Percentiles rank a stretch among this genome's conserved stretches.
Conservation (phyloP, 2,888 invertebrate species). For the Xestia rhomboidea region DNA sequence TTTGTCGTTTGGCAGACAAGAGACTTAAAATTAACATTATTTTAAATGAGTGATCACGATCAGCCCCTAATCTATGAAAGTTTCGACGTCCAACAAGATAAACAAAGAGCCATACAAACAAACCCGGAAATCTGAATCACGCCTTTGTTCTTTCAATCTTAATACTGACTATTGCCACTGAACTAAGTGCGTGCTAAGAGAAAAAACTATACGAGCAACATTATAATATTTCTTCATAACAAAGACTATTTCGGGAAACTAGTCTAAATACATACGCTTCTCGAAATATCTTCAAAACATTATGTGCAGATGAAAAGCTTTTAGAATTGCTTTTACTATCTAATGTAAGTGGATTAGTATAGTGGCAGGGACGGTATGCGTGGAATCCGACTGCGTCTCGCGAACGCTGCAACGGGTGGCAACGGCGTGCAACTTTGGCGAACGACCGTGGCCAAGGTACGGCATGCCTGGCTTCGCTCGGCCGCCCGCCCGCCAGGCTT, state of each 20-base stretch:
- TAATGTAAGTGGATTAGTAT: conserved; percentile 60
- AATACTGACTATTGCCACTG: conserved; percentile 4
- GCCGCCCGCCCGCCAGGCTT: conserved; percentile 15
- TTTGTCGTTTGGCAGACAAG: background rate
- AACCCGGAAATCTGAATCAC: conserved; percentile 56
- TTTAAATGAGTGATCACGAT: background rate
- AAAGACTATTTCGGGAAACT: conserved; percentile 27
- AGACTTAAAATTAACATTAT: background rate
- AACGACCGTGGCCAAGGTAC: conserved; percentile 74
- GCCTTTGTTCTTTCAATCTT: conserved; percentile 48
- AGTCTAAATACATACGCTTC: conserved; percentile 28
- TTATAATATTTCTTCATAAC: conserved; percentile 23
- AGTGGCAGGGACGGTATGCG: conserved; percentile 78
- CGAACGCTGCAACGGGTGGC: conserved; percentile 69
- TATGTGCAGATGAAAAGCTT: conserved; percentile 45
- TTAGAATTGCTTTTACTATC: conserved; percentile 52
- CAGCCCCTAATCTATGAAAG: conserved; percentile 2
- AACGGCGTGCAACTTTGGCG: conserved; percentile 72
- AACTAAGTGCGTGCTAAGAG: conserved; percentile 13
- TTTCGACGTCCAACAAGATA: conserved; percentile 33
- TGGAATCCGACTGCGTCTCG: conserved; percentile 81
- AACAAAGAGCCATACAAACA: conserved; percentile 46
- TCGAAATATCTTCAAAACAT: conserved; percentile 42
- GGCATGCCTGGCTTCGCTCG: conserved; percentile 52
- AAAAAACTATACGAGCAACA: conserved; percentile 4